Percentiles rank a stretch among this genome's conserved stretches.
Conservation (phyloP, 2,113 vertebrate species). For the Gallinago paraguaiae region DNA sequence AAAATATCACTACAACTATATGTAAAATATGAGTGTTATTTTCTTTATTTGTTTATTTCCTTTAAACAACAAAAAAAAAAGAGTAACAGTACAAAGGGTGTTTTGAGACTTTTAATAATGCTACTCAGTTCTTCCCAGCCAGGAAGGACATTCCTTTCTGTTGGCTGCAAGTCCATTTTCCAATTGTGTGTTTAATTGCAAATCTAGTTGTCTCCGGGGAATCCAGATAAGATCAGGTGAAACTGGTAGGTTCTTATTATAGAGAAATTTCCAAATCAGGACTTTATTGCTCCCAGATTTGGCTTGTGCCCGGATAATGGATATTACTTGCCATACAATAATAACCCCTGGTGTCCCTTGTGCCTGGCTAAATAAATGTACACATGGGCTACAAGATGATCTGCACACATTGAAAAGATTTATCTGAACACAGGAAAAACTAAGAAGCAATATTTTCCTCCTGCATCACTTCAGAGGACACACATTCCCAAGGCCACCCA, state of each 20-base stretch:
- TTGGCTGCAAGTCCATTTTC: neutral
- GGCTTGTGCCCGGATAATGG: neutral
- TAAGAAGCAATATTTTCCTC: neutral
- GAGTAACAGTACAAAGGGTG: neutral
- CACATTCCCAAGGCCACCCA: neutral
- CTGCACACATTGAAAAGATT: neutral
- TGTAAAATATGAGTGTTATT: neutral
- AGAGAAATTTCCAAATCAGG: neutral
- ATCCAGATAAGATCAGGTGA: conserved; percentile 23
- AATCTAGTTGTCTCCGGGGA: neutral
- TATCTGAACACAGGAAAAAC: neutral
- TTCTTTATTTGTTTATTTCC: neutral
- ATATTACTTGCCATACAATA: neutral
- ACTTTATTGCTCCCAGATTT: neutral
- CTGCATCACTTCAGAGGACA: neutral
- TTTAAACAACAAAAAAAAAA: neutral
- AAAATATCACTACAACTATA: neutral
- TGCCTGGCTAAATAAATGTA: neutral
- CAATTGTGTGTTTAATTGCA: neutral
- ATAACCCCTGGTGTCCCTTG: fast-evolving
- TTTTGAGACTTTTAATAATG: neutral
- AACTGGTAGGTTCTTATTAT: neutral
- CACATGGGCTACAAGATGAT: fast-evolving
- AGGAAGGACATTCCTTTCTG: neutral
- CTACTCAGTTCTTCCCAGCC: neutral